Evolutionary conservation across 2,888 invertebrate species (phyloP).

Genomic region (Boloria euphrosyne): DNA sequence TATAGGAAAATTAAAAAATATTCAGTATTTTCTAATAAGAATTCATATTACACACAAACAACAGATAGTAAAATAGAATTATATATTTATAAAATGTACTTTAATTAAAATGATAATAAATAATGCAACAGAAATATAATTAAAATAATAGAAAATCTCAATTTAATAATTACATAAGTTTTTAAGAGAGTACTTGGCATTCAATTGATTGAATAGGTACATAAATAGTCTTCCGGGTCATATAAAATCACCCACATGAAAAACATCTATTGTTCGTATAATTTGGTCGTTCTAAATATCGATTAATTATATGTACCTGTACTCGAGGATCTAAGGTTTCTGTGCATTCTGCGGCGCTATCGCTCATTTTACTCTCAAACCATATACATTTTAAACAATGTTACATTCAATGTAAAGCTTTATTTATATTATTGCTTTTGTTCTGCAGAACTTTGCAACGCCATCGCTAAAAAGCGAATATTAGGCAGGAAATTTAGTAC

Average conservation of each 20-base stretch:
- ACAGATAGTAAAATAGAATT: too few species aligned
- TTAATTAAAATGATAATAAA: too few species aligned
- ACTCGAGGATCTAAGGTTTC: constrained; percentile 92
- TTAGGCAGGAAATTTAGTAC: constrained; percentile 36
- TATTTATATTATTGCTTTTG: constrained; percentile 36
- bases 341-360: constrained; percentile 82
- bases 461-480: constrained; percentile 46
- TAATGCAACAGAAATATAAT: too few species aligned
- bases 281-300: constrained; percentile 55
- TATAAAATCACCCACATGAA: constrained; percentile 35
- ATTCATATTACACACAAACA: too few species aligned
- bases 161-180: constrained; percentile 7
- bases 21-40: too few species aligned
- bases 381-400: constrained; percentile 58
- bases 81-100: too few species aligned
- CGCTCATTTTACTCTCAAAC: constrained; percentile 80
- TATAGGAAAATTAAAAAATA: too few species aligned
- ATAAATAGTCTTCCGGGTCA: constrained; percentile 23
- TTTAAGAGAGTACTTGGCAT: neutral
- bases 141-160: neutral
- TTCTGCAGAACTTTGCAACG: constrained; percentile 31
- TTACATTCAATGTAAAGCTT: constrained; percentile 48
- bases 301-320: constrained; percentile 83
- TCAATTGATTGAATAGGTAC: too few species aligned
- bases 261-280: constrained; percentile 38